phyloP scores from a whole-genome alignment of 2,888 invertebrate genomes.

The Brenthis ino region DNA sequence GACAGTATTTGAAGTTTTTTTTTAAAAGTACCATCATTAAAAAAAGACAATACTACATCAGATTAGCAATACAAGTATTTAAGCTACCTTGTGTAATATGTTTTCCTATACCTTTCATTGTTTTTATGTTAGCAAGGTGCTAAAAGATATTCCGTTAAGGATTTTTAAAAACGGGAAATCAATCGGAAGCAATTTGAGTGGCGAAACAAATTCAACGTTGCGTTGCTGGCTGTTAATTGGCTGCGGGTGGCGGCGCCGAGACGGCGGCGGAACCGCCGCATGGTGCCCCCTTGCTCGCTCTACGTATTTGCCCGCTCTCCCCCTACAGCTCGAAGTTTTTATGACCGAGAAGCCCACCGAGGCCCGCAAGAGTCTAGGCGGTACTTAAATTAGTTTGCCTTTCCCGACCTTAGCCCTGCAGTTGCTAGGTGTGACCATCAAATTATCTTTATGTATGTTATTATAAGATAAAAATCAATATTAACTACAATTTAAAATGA shows the following conservation, averaged over 20 bases:
- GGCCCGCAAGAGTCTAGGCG: constrained; percentile 67
- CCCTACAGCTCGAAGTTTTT: constrained; percentile 71
- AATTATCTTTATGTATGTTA: too few species aligned
- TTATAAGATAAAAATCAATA: too few species aligned
- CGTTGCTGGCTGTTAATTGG: constrained; percentile 79
- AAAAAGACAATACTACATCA: background rate
- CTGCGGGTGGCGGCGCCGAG: constrained; percentile 82
- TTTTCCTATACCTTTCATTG: background rate
- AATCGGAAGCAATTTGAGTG: constrained; percentile 78
- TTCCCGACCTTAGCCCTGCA: constrained; percentile 50
- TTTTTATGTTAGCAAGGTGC: constrained; percentile 41
- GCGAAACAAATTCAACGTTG: constrained; percentile 78
- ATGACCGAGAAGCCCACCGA: constrained; percentile 72
- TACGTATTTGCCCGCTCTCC: constrained; percentile 64
- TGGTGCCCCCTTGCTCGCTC: constrained; percentile 70
- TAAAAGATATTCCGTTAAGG: constrained; percentile 47
- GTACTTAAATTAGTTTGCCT: constrained; percentile 73
- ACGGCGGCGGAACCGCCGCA: constrained; percentile 81
- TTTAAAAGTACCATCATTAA: background rate
- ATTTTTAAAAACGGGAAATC: constrained; percentile 69
- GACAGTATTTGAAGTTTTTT: constrained; percentile 37
- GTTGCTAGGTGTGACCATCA: constrained; percentile 54
- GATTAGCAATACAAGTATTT: background rate
- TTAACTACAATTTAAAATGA: too few species aligned
- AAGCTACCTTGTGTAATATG: background rate